Evolutionary conservation across 1,140 invertebrate genomes (phyloP), one percentile per base, ranked within the genome.

Genomic region (Ectropis grisescens): DNA sequence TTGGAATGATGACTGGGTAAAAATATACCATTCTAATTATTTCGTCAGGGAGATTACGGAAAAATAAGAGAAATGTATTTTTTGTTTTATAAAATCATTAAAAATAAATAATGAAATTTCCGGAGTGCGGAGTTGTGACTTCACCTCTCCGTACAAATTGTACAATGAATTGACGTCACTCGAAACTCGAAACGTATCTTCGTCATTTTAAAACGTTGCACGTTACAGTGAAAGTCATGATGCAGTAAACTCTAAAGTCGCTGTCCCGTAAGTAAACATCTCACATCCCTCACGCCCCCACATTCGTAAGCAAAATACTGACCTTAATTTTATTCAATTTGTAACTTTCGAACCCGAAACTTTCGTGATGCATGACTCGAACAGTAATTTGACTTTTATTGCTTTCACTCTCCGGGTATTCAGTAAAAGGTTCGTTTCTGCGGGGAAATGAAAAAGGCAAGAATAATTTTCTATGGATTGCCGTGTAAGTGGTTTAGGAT

Each of bases 281-380:
- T 2, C 24, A 26, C 24, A 10, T 26, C 24, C 24, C 24, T 7
- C n/a, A 9, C 4, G 4, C 4, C 9, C 10, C 24, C 10, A 26
- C 10, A 26, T 10, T n/a, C 24, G 24, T 26, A 26, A 25, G 34
- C 43, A 27, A 42, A 51, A 37, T 33, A 38, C 47, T 43, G 47
- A 40, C 59, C 65, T 60, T 69, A 67, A 71, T 71, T 75, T 70
- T 68, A 75, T 75, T 75, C 70, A 71, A 71, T 75, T 71, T 71
- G 67, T 54, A 74, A 70, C 64, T 71, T 64, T 56, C 52, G 43
- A 58, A 64, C 70, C 70, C 70, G 58, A 75, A 75, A 71, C 67
- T 71, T 75, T 58, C 47, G 55, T 70, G 66, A 76, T 68, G 59
- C 54, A 72, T 64, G 62, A 66, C 51, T 68, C 60, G 55, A 61